Evolutionary conservation across 2,888 invertebrate genomes (phyloP), one percentile per base, ranked within the genome.

Genomic region (Nephrocerus scutellatus): DNA sequence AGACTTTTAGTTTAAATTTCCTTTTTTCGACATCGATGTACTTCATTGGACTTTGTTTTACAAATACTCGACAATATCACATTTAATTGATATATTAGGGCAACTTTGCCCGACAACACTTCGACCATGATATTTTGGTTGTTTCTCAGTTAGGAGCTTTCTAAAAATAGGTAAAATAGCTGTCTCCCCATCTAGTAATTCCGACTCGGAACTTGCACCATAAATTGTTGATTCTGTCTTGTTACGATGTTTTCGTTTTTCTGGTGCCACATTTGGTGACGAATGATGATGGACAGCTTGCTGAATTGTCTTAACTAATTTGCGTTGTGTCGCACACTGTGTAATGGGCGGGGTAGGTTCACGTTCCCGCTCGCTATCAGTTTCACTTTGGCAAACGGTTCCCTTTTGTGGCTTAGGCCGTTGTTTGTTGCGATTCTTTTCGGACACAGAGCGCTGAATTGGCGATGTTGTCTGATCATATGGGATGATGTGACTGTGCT

Each of bases 61-160:
- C 70, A 91, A 79, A 70, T 92, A 91, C 63, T 91, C 91, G 55
- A 91, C 91, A 58, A 92, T 91, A 73, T 91, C 91, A 75, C 91
- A 91, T 72, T 91, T 91, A 56, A 92, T 90, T 46, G 90, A 89
- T 72, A 90, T 90, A 74, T 90, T 90, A 19, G 91, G 91, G 66
- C 91, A 91, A 58, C 90, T 90, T 53, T 88, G 81, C 39, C 89
- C 87, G 51, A 69, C 66, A 19, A 61, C 59, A 46, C 58, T 68
- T 30, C 66, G 63, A 4, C 66, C 66, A 6, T 67, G 59, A 51
- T 78, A 79, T 49, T 79, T 76, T 50, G 79, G 75, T 56, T 87
- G 86, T 47, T 88, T 74, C 60, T 89, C 88, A 4, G 85, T 87
- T 33, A 89, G 74, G n/a, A 89, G 74, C 67, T 90, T 90, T 58